These are phyloP conservation scores for Furcula furcula DNA, from an alignment of 2,888 invertebrate species.

Conservation along the genomic window DNA sequence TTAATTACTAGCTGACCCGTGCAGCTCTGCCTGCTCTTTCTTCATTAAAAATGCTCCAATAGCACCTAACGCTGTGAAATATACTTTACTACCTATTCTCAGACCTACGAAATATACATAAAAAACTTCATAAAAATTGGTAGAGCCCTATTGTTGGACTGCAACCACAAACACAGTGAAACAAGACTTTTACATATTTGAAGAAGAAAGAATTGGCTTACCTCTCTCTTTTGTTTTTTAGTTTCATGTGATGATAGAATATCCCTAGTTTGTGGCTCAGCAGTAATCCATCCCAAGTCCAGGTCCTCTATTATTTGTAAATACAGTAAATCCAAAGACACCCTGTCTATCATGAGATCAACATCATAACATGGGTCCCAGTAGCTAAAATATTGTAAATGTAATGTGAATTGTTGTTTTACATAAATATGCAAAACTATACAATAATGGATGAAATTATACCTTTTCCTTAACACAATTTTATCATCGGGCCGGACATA, in stretches of 20 bases:
- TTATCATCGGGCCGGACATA: constrained; percentile 87
- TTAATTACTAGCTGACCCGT: too few relatives aligned
- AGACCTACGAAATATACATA: too few relatives aligned
- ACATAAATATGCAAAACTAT: neutral
- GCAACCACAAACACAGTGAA: too few relatives aligned
- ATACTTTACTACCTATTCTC: too few relatives aligned
- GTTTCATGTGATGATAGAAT: constrained; percentile 87
- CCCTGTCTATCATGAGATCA: constrained; percentile 90
- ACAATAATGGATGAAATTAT: constrained; percentile 13
- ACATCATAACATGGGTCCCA: constrained; percentile 94
- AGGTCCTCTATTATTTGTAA: constrained; percentile 94
- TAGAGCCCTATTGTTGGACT: too few relatives aligned
- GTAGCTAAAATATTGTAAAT: constrained; percentile 84
- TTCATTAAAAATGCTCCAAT: too few relatives aligned
- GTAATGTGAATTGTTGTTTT: constrained; percentile 3
- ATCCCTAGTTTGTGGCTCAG: constrained; percentile 85
- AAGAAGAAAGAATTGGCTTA: too few relatives aligned
- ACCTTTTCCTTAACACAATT: constrained; percentile 94
- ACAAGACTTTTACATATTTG: too few relatives aligned
- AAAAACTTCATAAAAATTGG: too few relatives aligned
- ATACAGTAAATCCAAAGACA: constrained; percentile 93
- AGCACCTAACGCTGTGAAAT: too few relatives aligned
- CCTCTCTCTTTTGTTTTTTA: constrained; percentile 91
- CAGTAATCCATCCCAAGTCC: constrained; percentile 92
- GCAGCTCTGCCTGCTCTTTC: too few relatives aligned